Percentiles rank a stretch among this genome's conserved stretches.
These are phyloP conservation scores for Euglossa dilemma DNA, from an alignment of 1,140 invertebrate species.

Conservation along the genomic window DNA sequence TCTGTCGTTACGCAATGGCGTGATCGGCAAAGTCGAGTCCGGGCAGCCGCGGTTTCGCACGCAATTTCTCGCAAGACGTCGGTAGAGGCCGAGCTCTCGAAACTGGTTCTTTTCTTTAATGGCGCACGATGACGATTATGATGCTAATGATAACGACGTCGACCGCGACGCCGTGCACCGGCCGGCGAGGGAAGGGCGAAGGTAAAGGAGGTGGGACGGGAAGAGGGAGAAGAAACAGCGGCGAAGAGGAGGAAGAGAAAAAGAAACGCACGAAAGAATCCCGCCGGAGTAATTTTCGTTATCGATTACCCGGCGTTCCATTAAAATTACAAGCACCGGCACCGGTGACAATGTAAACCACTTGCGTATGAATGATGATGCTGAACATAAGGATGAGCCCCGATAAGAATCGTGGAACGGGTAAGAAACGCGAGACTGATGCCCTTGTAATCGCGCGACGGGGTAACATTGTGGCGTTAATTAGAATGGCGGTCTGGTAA, in stretches of 20 bases:
- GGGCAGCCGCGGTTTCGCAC: background rate
- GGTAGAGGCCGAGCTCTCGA: conserved; percentile 3
- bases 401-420: conserved; percentile 1
- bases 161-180: conserved; percentile 2
- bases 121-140: conserved; percentile 50
- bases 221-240: background rate
- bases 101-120: conserved; percentile 57
- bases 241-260: background rate
- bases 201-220: background rate
- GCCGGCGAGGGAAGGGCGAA: background rate
- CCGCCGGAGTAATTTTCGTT: conserved; percentile 13
- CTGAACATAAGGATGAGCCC: background rate
- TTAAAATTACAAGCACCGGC: conserved; percentile 29
- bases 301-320: conserved; percentile 33
- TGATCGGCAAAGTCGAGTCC: conserved; percentile 16
- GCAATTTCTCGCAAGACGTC: conserved; percentile 39
- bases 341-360: conserved; percentile 27
- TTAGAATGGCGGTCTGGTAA: background rate
- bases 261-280: background rate
- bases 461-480: conserved; percentile 14
- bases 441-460: conserved; percentile 10
- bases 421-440: conserved; percentile 5
- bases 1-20: conserved; percentile 8
- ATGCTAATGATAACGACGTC: conserved; percentile 55
- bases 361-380: conserved; percentile 29